Conservation (phyloP, 1,140 invertebrate species). For the Drosophila nasuta region DNA sequence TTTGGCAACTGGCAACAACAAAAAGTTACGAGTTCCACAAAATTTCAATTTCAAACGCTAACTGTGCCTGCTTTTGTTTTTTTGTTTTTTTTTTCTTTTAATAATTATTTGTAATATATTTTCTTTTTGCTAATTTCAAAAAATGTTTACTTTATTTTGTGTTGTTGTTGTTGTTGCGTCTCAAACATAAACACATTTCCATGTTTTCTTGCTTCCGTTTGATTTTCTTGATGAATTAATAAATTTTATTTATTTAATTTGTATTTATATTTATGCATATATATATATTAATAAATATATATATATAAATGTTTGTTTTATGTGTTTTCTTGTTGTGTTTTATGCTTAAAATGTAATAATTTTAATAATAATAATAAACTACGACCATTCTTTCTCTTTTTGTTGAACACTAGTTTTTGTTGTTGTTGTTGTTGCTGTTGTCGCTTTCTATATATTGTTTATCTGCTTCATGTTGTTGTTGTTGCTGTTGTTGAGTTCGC, state of each 20-base stretch:
- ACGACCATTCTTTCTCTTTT: constrained; percentile 44
- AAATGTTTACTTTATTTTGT: constrained; percentile 11
- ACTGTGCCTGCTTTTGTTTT: constrained; percentile 35
- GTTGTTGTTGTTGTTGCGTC: constrained; percentile 5
- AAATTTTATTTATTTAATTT: constrained; percentile 64
- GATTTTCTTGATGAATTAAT: constrained; percentile 44
- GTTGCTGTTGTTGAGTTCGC: constrained; percentile 29
- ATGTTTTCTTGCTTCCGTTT: constrained; percentile 3
- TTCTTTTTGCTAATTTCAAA: constrained; percentile 28
- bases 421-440: constrained; percentile 35
- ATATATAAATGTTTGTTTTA: constrained; percentile 13
- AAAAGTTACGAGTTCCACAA: constrained; percentile 4
- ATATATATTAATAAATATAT: constrained; percentile 23
- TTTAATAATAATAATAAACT: constrained; percentile 66
- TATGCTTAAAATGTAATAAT: constrained; percentile 58
- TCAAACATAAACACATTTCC: constrained; percentile 26
- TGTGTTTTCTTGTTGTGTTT: constrained; percentile 29
- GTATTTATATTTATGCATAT: constrained; percentile 32
- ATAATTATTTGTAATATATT: constrained; percentile 4
- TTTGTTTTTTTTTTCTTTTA: constrained; percentile 12
- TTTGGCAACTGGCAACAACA: constrained; percentile 10
- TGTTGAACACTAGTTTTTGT: constrained; percentile 20
- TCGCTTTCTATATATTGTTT: constrained; percentile 2
- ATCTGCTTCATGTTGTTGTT: constrained; percentile 12
- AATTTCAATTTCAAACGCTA: constrained; percentile 31